Evolutionary conservation across 2,797 vertebrate genomes (phyloP).

Genomic region (Mus spretus): DNA sequence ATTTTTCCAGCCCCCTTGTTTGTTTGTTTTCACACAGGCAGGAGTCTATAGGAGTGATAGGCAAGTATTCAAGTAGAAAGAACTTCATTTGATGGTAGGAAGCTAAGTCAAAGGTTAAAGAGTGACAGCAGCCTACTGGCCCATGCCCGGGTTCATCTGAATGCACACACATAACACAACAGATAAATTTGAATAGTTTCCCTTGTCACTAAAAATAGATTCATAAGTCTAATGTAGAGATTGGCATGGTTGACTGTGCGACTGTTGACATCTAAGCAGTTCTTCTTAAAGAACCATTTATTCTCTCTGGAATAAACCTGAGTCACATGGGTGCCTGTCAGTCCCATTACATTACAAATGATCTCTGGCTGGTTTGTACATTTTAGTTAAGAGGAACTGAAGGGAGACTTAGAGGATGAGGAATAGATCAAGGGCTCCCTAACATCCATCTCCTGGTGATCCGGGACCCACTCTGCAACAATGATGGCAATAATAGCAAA

Average conservation of each 20-base stretch:
- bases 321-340: neutral
- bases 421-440: slow-evolving; percentile 30
- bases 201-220: slow-evolving; percentile 54
- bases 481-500: neutral
- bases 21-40: neutral
- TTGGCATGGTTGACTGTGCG: neutral
- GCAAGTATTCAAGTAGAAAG: neutral
- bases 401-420: neutral
- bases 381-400: slow-evolving; percentile 55
- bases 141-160: neutral
- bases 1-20: neutral
- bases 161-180: neutral
- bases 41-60: neutral
- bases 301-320: neutral
- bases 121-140: neutral
- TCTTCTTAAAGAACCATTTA: slow-evolving; percentile 7
- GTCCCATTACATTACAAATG: neutral
- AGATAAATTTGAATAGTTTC: slow-evolving; percentile 53
- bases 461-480: neutral
- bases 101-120: neutral
- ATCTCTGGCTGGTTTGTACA: neutral
- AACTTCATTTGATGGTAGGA: neutral
- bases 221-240: neutral
- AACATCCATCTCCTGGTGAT: neutral
- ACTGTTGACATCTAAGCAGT: neutral